Conservation (phyloP, 1,140 invertebrate species). For the Drosophila ogumai region DNA sequence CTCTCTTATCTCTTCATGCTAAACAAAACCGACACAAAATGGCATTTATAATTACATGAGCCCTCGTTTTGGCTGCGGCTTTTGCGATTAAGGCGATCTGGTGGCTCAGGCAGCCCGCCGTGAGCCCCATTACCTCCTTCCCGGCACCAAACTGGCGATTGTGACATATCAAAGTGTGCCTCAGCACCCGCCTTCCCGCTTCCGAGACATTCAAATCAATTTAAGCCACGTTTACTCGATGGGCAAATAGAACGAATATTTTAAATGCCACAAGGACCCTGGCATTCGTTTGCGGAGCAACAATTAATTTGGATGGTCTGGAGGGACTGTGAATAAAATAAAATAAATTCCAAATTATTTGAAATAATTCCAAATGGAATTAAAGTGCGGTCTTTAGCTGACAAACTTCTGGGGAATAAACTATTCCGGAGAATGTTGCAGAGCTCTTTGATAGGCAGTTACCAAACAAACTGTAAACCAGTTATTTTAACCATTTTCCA, state of each 20-base stretch:
- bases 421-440: too few species aligned
- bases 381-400: too few species aligned
- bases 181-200: background rate
- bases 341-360: too few species aligned
- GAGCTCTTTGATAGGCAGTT: too few species aligned
- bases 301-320: constrained; percentile 9
- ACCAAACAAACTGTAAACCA: too few species aligned
- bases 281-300: background rate
- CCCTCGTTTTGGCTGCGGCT: constrained; percentile 50
- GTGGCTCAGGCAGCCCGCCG: background rate
- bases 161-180: constrained; percentile 10
- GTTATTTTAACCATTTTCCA: too few species aligned
- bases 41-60: constrained; percentile 73
- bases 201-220: constrained; percentile 38
- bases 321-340: background rate
- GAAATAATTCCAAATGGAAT: too few species aligned
- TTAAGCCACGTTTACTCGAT: constrained; percentile 7
- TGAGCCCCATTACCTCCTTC: background rate
- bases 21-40: constrained; percentile 54
- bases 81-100: constrained; percentile 57
- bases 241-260: constrained; percentile 2
- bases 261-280: background rate
- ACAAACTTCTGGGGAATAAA: too few species aligned
- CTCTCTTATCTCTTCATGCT: constrained; percentile 60
- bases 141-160: background rate